Evolutionary conservation across 2,797 vertebrate genomes (phyloP).

Genomic region (Peromyscus attwateri): DNA sequence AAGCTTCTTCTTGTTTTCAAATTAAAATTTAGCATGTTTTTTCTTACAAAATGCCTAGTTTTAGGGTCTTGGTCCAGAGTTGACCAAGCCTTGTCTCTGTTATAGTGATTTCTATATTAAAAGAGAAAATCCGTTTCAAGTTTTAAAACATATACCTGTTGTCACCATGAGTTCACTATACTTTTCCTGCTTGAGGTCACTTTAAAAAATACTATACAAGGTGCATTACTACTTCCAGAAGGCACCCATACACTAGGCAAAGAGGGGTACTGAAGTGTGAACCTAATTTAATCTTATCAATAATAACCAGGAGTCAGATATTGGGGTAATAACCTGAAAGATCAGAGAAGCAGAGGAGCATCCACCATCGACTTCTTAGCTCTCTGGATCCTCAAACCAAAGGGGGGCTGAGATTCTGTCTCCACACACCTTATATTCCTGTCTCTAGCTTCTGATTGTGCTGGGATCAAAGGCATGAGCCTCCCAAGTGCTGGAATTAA

Average conservation of each 20-base stretch:
- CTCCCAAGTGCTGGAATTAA: too few relatives aligned
- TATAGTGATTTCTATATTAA: background rate
- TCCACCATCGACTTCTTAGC: too few relatives aligned
- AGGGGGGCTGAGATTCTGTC: too few relatives aligned
- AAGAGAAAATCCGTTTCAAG: background rate
- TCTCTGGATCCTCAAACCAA: too few relatives aligned
- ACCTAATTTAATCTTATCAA: too few relatives aligned
- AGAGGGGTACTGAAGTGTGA: background rate
- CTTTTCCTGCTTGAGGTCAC: background rate
- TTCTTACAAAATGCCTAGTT: background rate
- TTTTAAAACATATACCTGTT: background rate
- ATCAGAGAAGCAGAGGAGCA: too few relatives aligned
- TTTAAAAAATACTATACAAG: background rate
- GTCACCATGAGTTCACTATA: background rate
- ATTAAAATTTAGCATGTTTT: background rate
- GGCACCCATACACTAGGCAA: background rate
- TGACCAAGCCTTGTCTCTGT: background rate
- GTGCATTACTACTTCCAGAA: background rate
- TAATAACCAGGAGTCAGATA: too few relatives aligned
- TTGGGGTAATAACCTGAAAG: too few relatives aligned
- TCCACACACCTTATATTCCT: too few relatives aligned
- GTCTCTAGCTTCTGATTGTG: too few relatives aligned
- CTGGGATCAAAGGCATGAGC: too few relatives aligned
- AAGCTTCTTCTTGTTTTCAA: background rate
- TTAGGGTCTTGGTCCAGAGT: background rate